Conservation (phyloP, 64 coral and sea anemone genomes). For the Montipora cactus region DNA sequence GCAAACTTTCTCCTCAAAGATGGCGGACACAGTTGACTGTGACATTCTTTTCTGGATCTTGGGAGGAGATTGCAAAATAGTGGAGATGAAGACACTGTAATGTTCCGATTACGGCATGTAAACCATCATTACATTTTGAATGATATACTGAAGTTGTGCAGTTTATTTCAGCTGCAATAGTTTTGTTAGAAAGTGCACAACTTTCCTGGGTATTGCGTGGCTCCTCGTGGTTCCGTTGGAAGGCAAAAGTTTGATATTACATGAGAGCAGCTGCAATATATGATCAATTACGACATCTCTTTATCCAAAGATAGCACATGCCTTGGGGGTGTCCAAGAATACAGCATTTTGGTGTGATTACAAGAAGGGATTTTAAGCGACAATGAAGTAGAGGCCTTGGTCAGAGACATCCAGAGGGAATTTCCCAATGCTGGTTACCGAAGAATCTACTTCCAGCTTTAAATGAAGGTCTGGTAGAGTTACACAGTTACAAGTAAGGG, state of each 20-base stretch:
- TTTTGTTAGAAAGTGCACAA: constrained; percentile 17
- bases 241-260: not conserved
- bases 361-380: constrained; percentile 34
- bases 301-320: constrained; percentile 39
- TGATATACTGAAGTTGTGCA: constrained; percentile 15
- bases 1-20: too few species aligned
- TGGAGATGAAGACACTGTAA: not conserved
- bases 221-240: too few species aligned
- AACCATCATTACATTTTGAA: constrained; percentile 34
- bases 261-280: constrained; percentile 33
- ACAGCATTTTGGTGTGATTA: constrained; percentile 23
- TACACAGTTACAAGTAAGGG: too few species aligned
- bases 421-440: too few species aligned
- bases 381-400: constrained; percentile 38
- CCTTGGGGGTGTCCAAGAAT: constrained; percentile 52
- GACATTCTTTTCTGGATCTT: constrained; percentile 16
- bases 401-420: too few species aligned
- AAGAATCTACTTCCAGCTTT: too few species aligned
- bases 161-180: constrained; percentile 24
- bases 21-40: not conserved
- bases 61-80: constrained; percentile 6
- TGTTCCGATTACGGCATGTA: not conserved
- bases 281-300: not conserved
- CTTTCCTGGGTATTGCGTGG: too few species aligned
- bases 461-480: too few species aligned